A percentile compares a stretch with the other conserved stretches of the same genome.
phyloP scores from a whole-genome alignment of 2,797 vertebrate genomes.

The Epinephelus awoara region DNA sequence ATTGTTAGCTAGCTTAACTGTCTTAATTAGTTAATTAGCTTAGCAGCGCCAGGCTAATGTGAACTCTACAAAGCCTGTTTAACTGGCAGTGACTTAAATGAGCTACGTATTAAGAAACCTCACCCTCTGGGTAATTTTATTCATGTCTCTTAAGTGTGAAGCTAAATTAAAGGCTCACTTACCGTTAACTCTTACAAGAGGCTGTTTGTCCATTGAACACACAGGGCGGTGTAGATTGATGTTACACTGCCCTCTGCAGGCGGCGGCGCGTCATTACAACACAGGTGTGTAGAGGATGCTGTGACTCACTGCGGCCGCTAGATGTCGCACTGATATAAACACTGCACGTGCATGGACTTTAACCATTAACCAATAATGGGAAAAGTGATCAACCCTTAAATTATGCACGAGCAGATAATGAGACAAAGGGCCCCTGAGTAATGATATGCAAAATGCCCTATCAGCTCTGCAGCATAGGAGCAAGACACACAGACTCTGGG shows the following conservation, averaged over 20 bases:
- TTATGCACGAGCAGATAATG: no score
- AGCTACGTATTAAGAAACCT: conserved; percentile 6
- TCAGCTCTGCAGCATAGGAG: no score
- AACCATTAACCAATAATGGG: no score
- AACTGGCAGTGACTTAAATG: not conserved
- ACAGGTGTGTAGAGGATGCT: rapidly evolving
- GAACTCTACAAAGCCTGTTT: conserved; percentile 15
- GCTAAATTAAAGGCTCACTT: not conserved
- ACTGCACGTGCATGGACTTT: no score
- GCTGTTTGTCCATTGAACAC: not conserved
- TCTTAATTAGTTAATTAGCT: conserved; percentile 52
- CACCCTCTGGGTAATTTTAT: not conserved
- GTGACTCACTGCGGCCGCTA: not conserved
- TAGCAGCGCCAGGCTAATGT: conserved; percentile 30
- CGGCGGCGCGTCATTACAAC: not conserved
- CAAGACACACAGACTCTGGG: no score
- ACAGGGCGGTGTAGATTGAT: not conserved
- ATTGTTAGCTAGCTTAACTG: conserved; percentile 31
- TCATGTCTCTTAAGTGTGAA: not conserved
- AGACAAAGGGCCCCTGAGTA: no score
- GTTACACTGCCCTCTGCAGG: conserved; percentile 53
- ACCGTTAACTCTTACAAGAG: not conserved
- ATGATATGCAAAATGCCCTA: no score
- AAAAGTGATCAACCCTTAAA: no score
- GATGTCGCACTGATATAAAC: not conserved